A percentile compares a stretch with the other conserved stretches of the same genome.
Evolutionary conservation across 2,113 vertebrate species (phyloP).

Genomic region (Telmatochromis sp.): DNA sequence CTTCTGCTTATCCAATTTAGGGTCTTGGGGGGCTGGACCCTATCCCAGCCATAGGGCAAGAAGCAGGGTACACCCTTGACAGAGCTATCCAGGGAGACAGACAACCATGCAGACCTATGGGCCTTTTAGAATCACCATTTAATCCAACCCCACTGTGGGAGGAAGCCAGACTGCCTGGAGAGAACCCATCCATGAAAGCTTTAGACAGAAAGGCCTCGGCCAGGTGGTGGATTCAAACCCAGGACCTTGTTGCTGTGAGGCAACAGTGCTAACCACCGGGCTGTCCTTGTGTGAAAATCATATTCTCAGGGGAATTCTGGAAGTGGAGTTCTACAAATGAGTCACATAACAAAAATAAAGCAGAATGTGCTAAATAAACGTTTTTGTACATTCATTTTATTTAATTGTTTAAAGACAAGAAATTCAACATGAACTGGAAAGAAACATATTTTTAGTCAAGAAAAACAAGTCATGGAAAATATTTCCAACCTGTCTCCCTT

Average conservation of each 20-base stretch:
- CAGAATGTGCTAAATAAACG: not conserved
- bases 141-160: not conserved
- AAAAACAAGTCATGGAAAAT: not conserved
- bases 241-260: not conserved
- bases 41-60: not conserved
- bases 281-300: not conserved
- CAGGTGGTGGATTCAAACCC: not conserved
- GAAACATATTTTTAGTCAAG: not conserved
- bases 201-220: not conserved
- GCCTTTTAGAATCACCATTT: not conserved
- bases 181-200: not conserved
- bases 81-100: not conserved
- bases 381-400: not conserved
- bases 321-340: constrained; percentile 20
- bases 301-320: not conserved
- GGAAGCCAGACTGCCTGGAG: not conserved
- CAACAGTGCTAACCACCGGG: not conserved
- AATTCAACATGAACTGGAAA: not conserved
- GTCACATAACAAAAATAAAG: constrained; percentile 6
- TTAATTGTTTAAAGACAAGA: not conserved
- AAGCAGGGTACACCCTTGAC: not conserved
- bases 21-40: not conserved
- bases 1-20: not conserved
- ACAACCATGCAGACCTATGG: not conserved
- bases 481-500: not conserved